Conservation (phyloP, 2,797 vertebrate genomes). For the Melanotaenia parkinsoni region DNA sequence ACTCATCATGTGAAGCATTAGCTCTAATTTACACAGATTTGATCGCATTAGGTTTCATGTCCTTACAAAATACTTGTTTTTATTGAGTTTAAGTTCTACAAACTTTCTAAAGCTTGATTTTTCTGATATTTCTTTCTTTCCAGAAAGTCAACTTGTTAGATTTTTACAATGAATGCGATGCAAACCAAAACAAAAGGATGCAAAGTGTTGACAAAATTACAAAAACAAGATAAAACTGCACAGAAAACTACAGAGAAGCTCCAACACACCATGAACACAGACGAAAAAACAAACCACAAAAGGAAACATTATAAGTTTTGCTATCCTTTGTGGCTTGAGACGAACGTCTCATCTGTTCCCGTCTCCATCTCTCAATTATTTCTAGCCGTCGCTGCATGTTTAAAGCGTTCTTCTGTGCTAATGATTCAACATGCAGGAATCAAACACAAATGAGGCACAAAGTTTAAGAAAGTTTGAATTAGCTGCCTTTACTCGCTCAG, state of each 20-base stretch:
- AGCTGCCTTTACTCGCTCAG: neutral
- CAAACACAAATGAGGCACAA: conserved; percentile 1
- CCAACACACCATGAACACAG: neutral
- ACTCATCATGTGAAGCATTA: too few relatives aligned
- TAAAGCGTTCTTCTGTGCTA: conserved; percentile 10
- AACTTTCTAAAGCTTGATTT: too few relatives aligned
- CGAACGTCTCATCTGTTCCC: neutral
- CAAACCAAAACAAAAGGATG: neutral
- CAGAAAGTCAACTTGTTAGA: too few relatives aligned
- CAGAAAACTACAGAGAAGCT: neutral
- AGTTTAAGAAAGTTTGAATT: conserved; percentile 4
- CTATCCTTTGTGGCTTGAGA: neutral
- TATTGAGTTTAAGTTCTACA: too few relatives aligned
- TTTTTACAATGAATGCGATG: neutral
- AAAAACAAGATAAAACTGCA: neutral
- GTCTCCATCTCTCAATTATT: neutral
- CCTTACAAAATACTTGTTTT: too few relatives aligned
- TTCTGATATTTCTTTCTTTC: too few relatives aligned
- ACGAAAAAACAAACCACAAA: neutral
- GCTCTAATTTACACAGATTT: too few relatives aligned
- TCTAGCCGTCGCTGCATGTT: neutral
- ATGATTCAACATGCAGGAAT: neutral
- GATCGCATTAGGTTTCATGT: too few relatives aligned
- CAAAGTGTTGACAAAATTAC: neutral
- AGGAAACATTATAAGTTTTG: neutral